Base-by-base conservation (phyloP, 2,113 vertebrate species). In the Toxotes chatareus region DNA sequence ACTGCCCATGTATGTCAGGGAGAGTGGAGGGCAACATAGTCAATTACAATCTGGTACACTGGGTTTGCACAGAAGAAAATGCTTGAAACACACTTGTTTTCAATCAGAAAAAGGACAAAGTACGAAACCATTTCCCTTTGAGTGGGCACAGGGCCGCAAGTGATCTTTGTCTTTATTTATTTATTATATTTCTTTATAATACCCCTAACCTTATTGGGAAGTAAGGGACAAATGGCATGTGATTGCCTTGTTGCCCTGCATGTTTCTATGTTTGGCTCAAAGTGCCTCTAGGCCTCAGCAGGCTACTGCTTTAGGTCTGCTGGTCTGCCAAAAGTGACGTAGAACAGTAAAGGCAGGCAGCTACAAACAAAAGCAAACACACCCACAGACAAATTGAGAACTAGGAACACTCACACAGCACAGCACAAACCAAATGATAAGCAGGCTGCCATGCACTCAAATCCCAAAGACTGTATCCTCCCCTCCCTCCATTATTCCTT, bases 231-330 rank as follows among this genome's bases (percentile, higher is more conserved):
- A 90, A 90, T 85, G 77, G 53, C 1, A 13, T 80, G 47, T 80
- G 88, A 80, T 80, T 73, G 83, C 80, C 51, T 87, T 82, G 79
- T 88, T 83, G 74, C 76, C 72, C 76, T 71, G 62, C 68, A 83
- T 88, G 89, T 76, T 89, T 81, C 80, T 80, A 76, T 83, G 76
- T 90, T 86, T 86, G 86, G 74, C 73, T 81, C 23, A 17, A 23
- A 68, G 74, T 80, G 78, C 80, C 75, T 80, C 59, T 0, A 59
- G 86, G 82, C 73, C 59, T 79, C 74, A 65, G 73, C 86, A 70
- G 84, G 80, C 78, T 7, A 36, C 75, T 80, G 76, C 82, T 85
- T 77, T 79, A 85, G 55, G 65, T 78, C 75, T 78, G 80, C 76
- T 88, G 86, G 31, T 85, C 78, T 63, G 40, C 75, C 79, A 70